Evolutionary conservation across 2,888 invertebrate genomes (phyloP).

Genomic region (Dioctria rufipes): DNA sequence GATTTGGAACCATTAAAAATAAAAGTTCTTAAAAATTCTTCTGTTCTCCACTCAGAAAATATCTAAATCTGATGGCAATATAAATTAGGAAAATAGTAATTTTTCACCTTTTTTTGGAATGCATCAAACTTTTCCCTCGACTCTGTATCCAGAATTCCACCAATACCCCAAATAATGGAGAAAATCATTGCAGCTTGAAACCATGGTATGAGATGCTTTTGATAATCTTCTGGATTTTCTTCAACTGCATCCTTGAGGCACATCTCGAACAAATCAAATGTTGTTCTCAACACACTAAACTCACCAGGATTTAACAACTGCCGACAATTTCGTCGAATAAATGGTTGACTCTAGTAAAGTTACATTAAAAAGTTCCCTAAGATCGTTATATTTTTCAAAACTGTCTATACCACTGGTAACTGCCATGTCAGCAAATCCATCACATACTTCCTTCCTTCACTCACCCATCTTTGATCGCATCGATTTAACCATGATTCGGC

Average conservation of each 20-base stretch:
- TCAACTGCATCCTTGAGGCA: slow-evolving; percentile 80
- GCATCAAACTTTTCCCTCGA: slow-evolving; percentile 81
- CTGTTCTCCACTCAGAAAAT: too few relatives aligned
- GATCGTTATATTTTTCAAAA: not conserved
- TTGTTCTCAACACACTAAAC: slow-evolving; percentile 80
- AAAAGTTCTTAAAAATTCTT: too few relatives aligned
- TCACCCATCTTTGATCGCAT: slow-evolving; percentile 77
- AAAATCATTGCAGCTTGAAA: slow-evolving; percentile 84
- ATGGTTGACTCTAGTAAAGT: slow-evolving; percentile 71
- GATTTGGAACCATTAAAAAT: too few relatives aligned
- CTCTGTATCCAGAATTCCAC: slow-evolving; percentile 82
- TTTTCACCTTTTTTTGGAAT: slow-evolving; percentile 72
- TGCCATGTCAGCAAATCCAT: slow-evolving; percentile 15
- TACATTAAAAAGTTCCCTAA: not conserved
- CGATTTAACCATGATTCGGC: slow-evolving; percentile 85
- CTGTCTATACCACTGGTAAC: slow-evolving; percentile 13
- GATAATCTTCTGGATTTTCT: slow-evolving; percentile 78
- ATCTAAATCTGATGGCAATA: too few relatives aligned
- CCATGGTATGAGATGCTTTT: slow-evolving; percentile 80
- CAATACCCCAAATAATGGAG: slow-evolving; percentile 88
- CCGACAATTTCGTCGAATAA: slow-evolving; percentile 79
- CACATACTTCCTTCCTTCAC: slow-evolving; percentile 73
- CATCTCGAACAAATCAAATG: slow-evolving; percentile 84
- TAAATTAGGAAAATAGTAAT: too few relatives aligned
- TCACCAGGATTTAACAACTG: slow-evolving; percentile 80